Evolutionary conservation across 2,797 vertebrate species (phyloP), one percentile per base, ranked within the genome.

Genomic region (Trachurus trachurus): DNA sequence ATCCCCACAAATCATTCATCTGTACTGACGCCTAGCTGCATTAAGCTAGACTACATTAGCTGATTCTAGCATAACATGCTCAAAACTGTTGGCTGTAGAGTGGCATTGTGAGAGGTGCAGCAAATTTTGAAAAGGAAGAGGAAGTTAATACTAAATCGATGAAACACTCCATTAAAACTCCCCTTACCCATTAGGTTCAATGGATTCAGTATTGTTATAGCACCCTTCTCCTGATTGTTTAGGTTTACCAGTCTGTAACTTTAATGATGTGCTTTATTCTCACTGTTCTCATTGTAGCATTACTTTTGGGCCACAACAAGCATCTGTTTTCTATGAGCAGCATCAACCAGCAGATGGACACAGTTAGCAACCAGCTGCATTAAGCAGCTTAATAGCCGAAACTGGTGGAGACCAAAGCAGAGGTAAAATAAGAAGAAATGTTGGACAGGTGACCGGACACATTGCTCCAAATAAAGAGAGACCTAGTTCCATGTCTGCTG

Each of bases 381-480:
- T 4, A 11, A 52, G n/a, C n/a, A 52, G n/a, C 49, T 52, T 26
- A 26, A 6, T 2, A 53, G 52, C 52, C 5, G 13, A 12, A 29
- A 15, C 15, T 31, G 53, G 66, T 16, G 31, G 71, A 19, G 54
- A 71, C 71, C 66, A 61, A 57, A 80, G 45, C 22, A n/a, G 47
- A 69, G 77, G 34, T 12, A 50, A 44, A 42, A 65, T 6, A 3
- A 31, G 40, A 22, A 11, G 1, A 15, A 54, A 58, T 12, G 47
- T 31, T 54, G 0, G 17, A 45, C 21, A 0, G 15, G 44, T 57
- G 19, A 13, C 29, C 16, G 29, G 31, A 67, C 29, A 54, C 52
- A 9, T 16, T 12, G 3, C 15, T 56, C 37, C 34, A 59, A 59
- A 59, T 59, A 5, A 21, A 60, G 39, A 6, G 40, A 3, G 58